Base-by-base conservation (phyloP, 1,140 invertebrate genomes). In the Drosophila micromelanica region DNA sequence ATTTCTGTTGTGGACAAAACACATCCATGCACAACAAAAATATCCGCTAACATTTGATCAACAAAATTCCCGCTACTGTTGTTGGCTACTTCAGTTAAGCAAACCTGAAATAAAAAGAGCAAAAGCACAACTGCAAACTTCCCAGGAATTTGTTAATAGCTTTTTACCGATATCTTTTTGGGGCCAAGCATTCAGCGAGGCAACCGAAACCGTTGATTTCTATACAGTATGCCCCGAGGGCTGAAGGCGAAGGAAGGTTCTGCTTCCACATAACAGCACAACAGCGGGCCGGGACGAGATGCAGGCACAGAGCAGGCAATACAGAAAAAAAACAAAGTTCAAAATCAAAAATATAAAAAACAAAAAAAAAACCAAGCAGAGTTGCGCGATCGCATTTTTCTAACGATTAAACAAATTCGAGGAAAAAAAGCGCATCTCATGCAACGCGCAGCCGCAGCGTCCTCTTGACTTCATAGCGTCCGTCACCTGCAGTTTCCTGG, bases 321-420 rank as follows among this genome's bases (percentile, higher is more conserved):
- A n/a, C n/a, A n/a, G n/a, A n/a, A n/a, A n/a, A n/a, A n/a, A 13
- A n/a, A 30, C 3, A 9, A 17, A 35, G 3, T 23, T 23, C 20
- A 23, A 23, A 23, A 35, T 9, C 13, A 37, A 27, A 42, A 62
- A 52, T 8, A 20, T 40, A n/a, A 42, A 37, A 37, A 32, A 17
- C 17, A 15, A n/a, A 40, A 59, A 45, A 11, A 55, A 68, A 23
- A 40, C 2, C 0, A 46, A 56, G 7, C 35, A 77, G 84, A 84
- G 70, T 70, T 72, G 80, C 85, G 84, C 71, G 64, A 59, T 73
- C 86, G 72, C 78, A 90, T 90, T 90, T 90, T 90, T 90, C 86
- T 90, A 90, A 87, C 79, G 86, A 90, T 90, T 90, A 90, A 90
- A 90, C 86, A 90, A 90, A 90, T 90, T 90, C 86, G 81, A 55